Conservation (phyloP, 2,113 vertebrate genomes). For the Eptatretus burgeri region DNA sequence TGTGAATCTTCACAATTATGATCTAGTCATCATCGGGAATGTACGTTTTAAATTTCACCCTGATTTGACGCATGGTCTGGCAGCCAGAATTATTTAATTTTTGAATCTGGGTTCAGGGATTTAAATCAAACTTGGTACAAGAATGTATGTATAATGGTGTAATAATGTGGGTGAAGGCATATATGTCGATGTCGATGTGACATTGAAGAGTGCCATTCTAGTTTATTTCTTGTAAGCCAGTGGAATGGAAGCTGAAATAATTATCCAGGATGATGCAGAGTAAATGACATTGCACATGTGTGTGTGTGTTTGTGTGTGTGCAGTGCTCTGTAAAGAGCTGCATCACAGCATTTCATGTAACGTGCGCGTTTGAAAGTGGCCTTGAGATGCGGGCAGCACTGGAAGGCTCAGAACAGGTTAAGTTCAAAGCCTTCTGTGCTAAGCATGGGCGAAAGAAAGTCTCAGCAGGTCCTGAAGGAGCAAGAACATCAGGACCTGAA, state of each 20-base stretch:
- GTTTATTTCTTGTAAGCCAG: background rate
- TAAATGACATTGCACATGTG: background rate
- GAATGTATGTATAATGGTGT: too few species aligned
- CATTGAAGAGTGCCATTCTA: too few species aligned
- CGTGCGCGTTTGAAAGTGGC: slow-evolving; percentile 89
- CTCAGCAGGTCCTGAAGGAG: background rate
- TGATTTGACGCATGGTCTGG: too few species aligned
- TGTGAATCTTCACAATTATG: too few species aligned
- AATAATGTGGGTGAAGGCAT: too few species aligned
- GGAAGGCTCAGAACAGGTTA: slow-evolving; percentile 79
- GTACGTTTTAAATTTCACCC: too few species aligned
- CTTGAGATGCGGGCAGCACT: slow-evolving; percentile 94
- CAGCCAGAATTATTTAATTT: too few species aligned
- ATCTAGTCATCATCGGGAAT: too few species aligned
- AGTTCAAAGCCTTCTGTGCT: slow-evolving; percentile 80
- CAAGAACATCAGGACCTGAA: slow-evolving; percentile 11
- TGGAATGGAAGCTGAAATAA: background rate
- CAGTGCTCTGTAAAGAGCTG: slow-evolving; percentile 95
- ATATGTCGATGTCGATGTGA: too few species aligned
- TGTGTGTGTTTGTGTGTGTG: background rate
- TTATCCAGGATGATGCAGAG: too few species aligned
- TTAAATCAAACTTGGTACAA: too few species aligned
- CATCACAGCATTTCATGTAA: slow-evolving; percentile 92
- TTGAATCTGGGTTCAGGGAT: too few species aligned
- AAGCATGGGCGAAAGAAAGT: slow-evolving; percentile 69